A percentile compares a stretch with the other conserved stretches of the same genome.
phyloP scores from a whole-genome alignment of 1,140 invertebrate genomes.

The Drosophila lini region DNA sequence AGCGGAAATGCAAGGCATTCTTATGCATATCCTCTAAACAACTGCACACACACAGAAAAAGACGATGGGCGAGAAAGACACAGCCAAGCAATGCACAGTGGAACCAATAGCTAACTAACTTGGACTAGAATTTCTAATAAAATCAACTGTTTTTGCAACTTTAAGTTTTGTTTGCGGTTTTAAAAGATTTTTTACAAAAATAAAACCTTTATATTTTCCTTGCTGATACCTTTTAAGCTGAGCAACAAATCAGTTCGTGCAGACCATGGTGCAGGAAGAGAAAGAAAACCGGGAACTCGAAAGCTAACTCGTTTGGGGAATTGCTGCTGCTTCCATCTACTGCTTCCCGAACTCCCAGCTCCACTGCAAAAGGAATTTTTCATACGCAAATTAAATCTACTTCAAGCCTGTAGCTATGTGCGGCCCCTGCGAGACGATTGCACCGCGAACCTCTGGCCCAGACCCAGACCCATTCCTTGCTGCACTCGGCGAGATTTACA shows the following conservation, averaged over 20 bases:
- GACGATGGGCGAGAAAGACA: constrained; percentile 9
- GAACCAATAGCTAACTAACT: neutral
- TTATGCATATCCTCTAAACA: constrained; percentile 83
- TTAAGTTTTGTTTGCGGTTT: too few relatives aligned
- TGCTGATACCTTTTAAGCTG: neutral
- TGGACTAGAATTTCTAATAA: neutral
- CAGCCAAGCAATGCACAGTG: constrained; percentile 2
- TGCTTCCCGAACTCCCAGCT: constrained; percentile 3
- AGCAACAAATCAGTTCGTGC: neutral
- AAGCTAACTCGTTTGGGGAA: constrained; percentile 74
- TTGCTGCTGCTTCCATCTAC: constrained; percentile 45
- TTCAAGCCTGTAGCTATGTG: constrained; percentile 54
- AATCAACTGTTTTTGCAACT: neutral
- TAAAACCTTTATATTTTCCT: neutral
- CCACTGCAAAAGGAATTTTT: constrained; percentile 71
- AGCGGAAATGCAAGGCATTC: constrained; percentile 82
- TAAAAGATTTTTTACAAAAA: too few relatives aligned
- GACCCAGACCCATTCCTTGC: neutral
- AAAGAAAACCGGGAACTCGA: constrained; percentile 23
- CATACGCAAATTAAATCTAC: constrained; percentile 82
- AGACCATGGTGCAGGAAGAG: neutral
- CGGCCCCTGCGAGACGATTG: constrained; percentile 11
- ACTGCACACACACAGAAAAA: constrained; percentile 44
- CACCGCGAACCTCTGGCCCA: constrained; percentile 10
- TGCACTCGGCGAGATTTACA: constrained; percentile 54